Base-by-base conservation (phyloP, 2,888 invertebrate genomes). In the Ormyrus pomaceus region DNA sequence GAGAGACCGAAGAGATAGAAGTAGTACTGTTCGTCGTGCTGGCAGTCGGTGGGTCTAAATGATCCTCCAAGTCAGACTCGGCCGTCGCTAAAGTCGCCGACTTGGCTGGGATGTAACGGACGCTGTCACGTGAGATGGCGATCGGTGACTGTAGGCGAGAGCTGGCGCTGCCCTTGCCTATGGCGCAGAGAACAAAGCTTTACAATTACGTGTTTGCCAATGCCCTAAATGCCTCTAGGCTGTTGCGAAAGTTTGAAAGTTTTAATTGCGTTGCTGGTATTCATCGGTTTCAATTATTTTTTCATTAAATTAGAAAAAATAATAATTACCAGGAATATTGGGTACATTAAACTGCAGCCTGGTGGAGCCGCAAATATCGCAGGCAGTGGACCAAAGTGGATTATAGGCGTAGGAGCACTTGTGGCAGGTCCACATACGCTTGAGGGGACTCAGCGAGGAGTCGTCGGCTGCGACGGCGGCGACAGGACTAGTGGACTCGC, bases 341-440 rank as follows among this genome's bases (percentile, higher is more conserved):
- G 92, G 95, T 34, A 34, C 34, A 34, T 34, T 34, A 2, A 34
- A 34, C 34, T 34, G 93, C 80, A 93, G 93, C 81, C 93, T 92
- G 76, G 92, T 91, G 81, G 94, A 80, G 86, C 94, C 94, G 88
- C 97, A 97, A 85, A 96, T 96, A 91, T 96, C 96, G 91, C 97
- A 97, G 84, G 93, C 93, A 68, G 94, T 94, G 83, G 94, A 94
- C 94, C 95, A 95, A 88, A 96, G 93, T 83, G 95, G 95, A 91
- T 97, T 96, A 91, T 96, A 96, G 82, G 96, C 95, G 91, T 95
- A 97, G 89, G 96, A 96, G 91, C 97, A 98, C 90, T 95, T 95
- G 80, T 93, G 93, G 91, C 97, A 97, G 83, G 96, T 96, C 97
- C 97, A 97, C 94, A 96, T 95, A 85, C 96, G 87, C 80, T 90